phyloP scores from a whole-genome alignment of 2,797 vertebrate genomes.

The Geotrypetes seraphini region DNA sequence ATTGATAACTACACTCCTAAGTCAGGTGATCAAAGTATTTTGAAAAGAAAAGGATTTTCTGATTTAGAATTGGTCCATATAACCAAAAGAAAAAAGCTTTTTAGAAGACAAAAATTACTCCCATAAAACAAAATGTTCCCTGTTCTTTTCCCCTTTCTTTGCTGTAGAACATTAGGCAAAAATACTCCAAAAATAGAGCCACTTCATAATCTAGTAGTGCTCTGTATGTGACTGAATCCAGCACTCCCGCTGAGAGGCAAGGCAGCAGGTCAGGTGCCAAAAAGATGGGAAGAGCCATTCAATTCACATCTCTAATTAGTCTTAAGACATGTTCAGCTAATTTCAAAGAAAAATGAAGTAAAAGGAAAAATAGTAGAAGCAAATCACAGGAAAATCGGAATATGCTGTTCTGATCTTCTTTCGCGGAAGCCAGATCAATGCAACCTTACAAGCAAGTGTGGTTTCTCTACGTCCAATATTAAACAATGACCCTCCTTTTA shows the following conservation, averaged over 20 bases:
- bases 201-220: not conserved
- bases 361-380: not conserved
- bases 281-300: not conserved
- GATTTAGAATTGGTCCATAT: no score
- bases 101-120: no score
- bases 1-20: no score
- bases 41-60: no score
- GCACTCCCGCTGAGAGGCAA: not conserved
- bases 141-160: no score
- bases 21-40: no score
- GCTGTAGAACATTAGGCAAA: not conserved
- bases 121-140: no score
- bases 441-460: not conserved
- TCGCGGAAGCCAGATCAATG: not conserved
- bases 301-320: not conserved
- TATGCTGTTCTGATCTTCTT: not conserved
- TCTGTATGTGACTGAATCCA: not conserved
- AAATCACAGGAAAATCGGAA: not conserved
- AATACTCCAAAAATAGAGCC: not conserved
- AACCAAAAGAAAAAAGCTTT: no score
- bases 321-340: not conserved
- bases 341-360: not conserved
- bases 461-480: no score
- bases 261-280: not conserved
- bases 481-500: no score